phyloP scores from a whole-genome alignment of 2,888 invertebrate species.

The Melipona beecheii region DNA sequence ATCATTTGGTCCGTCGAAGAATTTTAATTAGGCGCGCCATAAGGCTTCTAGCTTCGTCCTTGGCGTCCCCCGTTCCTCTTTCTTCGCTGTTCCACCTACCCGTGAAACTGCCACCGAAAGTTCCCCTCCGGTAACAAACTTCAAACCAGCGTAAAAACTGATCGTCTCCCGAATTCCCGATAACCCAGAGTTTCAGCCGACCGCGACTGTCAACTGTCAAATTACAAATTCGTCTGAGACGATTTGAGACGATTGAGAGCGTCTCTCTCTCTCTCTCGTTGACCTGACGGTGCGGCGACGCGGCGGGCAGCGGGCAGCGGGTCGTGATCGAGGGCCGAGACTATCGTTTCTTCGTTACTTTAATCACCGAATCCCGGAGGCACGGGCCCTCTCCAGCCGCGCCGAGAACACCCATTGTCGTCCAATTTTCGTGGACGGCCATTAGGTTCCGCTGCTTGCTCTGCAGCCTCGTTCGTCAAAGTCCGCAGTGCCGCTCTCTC shows the following conservation, averaged over 20 bases:
- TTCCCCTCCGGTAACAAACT: neutral
- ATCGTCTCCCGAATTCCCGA: neutral
- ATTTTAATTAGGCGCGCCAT: conserved; percentile 57
- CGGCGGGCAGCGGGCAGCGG: neutral
- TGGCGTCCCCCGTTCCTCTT: conserved; percentile 3
- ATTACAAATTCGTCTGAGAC: neutral
- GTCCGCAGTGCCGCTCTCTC: conserved; percentile 48
- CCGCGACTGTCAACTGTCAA: neutral
- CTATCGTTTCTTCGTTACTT: conserved; percentile 61
- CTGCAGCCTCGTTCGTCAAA: conserved; percentile 64
- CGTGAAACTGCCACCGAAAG: neutral
- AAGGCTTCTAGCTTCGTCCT: conserved; percentile 22
- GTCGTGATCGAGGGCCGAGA: conserved; percentile 22
- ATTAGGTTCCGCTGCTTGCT: conserved; percentile 64
- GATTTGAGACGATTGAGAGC: neutral
- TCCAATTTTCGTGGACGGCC: conserved; percentile 70
- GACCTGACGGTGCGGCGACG: neutral
- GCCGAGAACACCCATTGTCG: conserved; percentile 61
- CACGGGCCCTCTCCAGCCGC: conserved; percentile 39
- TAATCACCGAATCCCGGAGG: conserved; percentile 61
- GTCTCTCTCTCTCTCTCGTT: neutral
- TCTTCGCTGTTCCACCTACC: conserved; percentile 5
- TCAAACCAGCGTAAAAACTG: neutral
- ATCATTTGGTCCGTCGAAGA: conserved; percentile 46
- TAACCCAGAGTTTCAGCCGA: neutral